Conservation (phyloP, 64 coral and sea anemone genomes). For the Actinia equina region DNA sequence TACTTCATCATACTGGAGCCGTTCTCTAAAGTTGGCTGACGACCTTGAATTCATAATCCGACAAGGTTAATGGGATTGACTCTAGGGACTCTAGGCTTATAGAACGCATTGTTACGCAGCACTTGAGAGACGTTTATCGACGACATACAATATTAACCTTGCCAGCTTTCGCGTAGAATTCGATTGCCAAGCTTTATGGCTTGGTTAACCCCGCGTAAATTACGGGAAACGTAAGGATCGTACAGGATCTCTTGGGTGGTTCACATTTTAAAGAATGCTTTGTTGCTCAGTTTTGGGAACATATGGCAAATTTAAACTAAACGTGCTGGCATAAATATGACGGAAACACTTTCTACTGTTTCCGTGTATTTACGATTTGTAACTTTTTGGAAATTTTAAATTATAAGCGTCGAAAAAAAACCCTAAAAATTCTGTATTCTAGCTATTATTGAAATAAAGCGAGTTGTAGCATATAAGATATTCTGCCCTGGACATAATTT, state of each 20-base stretch:
- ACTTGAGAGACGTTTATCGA: neutral
- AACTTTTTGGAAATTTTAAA: neutral
- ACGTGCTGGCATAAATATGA: too few relatives aligned
- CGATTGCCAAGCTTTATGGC: neutral
- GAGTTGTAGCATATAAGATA: neutral
- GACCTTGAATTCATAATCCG: neutral
- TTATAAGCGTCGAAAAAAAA: neutral
- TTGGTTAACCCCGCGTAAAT: neutral
- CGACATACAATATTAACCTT: neutral
- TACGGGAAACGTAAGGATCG: neutral
- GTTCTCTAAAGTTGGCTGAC: neutral
- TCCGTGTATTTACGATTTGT: neutral
- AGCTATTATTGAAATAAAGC: neutral
- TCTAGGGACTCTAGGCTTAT: neutral
- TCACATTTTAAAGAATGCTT: too few relatives aligned
- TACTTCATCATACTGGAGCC: neutral
- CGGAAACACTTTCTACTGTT: neutral
- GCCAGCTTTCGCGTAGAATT: neutral
- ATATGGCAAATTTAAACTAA: too few relatives aligned
- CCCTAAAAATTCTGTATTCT: neutral
- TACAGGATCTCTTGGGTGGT: neutral
- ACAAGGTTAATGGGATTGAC: slow-evolving; percentile 5
- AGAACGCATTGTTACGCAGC: neutral
- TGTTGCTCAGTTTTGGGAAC: too few relatives aligned
- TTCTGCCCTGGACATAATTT: neutral